phyloP scores from a whole-genome alignment of 2,113 vertebrate species.

The Penelope pileata region DNA sequence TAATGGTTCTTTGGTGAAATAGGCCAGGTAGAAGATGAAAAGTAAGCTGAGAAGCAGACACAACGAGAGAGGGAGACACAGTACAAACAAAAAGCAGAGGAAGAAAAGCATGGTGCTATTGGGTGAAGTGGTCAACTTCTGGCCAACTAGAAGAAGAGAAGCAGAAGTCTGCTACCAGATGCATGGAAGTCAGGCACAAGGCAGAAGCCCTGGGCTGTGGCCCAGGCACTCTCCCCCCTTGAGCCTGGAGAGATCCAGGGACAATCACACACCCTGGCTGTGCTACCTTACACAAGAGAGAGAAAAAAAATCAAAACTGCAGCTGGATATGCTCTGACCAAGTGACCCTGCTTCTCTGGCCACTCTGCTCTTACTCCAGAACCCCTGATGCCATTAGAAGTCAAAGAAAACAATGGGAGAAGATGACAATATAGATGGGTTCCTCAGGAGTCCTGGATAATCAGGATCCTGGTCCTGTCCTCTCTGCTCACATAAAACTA shows the following conservation, averaged over 20 bases:
- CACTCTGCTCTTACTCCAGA: background rate
- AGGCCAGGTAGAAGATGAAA: background rate
- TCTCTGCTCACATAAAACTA: background rate
- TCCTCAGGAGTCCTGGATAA: background rate
- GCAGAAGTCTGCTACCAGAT: background rate
- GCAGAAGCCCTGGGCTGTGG: background rate
- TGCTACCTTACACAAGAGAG: background rate
- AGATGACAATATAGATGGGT: background rate
- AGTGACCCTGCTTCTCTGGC: background rate
- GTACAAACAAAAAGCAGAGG: background rate
- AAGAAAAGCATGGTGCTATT: accelerated
- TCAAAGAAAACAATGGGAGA: background rate
- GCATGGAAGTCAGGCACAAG: background rate
- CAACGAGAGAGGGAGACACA: background rate
- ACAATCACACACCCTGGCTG: too few relatives aligned
- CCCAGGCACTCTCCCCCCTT: background rate
- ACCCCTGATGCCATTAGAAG: accelerated
- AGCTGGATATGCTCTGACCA: background rate
- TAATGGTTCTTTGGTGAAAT: background rate
- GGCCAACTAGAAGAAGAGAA: background rate
- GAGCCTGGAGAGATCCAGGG: background rate
- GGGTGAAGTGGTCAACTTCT: background rate
- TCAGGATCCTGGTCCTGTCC: background rate
- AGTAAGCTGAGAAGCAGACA: background rate
- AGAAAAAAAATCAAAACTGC: background rate